These are phyloP conservation scores for Oenanthe melanoleuca DNA, from an alignment of 2,113 vertebrate genomes.

Conservation along the genomic window DNA sequence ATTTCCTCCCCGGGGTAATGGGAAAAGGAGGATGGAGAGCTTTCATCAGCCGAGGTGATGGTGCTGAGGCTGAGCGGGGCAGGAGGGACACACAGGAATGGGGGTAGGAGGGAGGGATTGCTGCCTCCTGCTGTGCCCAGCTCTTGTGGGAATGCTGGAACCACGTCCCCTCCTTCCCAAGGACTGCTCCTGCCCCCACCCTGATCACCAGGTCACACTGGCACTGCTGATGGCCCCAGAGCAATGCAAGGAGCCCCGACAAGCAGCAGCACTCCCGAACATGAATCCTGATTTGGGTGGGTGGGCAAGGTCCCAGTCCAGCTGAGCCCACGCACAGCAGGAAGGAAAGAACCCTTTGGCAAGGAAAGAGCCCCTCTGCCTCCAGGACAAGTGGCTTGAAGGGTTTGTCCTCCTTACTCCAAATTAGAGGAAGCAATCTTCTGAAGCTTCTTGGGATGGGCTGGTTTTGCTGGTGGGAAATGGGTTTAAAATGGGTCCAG, in stretches of 20 bases:
- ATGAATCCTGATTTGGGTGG: rapidly evolving
- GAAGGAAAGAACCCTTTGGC: neutral
- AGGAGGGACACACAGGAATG: neutral
- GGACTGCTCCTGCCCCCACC: neutral
- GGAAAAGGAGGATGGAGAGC: neutral
- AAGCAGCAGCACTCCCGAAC: neutral
- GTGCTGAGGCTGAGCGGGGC: neutral
- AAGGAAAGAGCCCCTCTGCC: too few species aligned
- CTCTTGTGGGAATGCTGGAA: neutral
- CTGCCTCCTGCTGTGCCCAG: neutral
- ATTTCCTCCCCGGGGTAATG: neutral
- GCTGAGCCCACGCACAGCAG: neutral
- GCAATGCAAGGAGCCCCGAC: rapidly evolving
- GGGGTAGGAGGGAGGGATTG: neutral
- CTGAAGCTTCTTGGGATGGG: rapidly evolving
- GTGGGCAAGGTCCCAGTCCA: neutral
- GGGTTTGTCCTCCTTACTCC: neutral
- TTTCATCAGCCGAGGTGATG: neutral
- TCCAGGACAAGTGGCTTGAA: rapidly evolving
- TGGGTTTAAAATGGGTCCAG: neutral
- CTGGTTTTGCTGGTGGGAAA: neutral
- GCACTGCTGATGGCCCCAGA: neutral
- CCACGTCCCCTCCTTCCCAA: rapidly evolving
- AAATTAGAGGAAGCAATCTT: rapidly evolving
- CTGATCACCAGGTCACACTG: rapidly evolving